These are phyloP conservation scores for Campylomormyrus numenius DNA, from an alignment of 2,113 vertebrate species.

Conservation along the genomic window DNA sequence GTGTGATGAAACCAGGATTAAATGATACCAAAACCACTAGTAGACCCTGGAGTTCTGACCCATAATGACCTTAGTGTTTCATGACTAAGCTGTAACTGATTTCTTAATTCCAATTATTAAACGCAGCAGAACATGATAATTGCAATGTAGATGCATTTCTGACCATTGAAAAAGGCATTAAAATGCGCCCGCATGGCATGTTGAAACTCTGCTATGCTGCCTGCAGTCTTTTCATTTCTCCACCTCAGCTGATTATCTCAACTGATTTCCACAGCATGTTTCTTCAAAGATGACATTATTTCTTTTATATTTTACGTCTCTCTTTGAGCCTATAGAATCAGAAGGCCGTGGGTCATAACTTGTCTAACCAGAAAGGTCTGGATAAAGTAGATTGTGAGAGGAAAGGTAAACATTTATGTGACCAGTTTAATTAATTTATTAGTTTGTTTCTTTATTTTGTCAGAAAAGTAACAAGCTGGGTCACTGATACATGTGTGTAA, in stretches of 20 bases:
- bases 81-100: neutral
- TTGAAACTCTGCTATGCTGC: neutral
- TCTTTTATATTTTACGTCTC: neutral
- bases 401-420: neutral
- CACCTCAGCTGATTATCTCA: neutral
- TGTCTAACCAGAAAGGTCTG: neutral
- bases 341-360: neutral
- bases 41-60: neutral
- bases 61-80: neutral
- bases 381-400: neutral
- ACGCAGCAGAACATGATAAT: neutral
- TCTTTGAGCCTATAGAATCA: neutral
- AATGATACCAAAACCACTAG: neutral
- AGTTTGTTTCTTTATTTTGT: neutral
- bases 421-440: neutral
- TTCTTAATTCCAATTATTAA: neutral
- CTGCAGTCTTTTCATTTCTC: neutral
- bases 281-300: neutral
- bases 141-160: neutral
- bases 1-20: neutral
- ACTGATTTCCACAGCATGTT: neutral
- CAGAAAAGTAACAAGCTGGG: neutral
- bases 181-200: neutral
- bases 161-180: neutral
- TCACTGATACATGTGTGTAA: neutral